Evolutionary conservation across 2,113 vertebrate species (phyloP).

Genomic region (Pheucticus melanocephalus): DNA sequence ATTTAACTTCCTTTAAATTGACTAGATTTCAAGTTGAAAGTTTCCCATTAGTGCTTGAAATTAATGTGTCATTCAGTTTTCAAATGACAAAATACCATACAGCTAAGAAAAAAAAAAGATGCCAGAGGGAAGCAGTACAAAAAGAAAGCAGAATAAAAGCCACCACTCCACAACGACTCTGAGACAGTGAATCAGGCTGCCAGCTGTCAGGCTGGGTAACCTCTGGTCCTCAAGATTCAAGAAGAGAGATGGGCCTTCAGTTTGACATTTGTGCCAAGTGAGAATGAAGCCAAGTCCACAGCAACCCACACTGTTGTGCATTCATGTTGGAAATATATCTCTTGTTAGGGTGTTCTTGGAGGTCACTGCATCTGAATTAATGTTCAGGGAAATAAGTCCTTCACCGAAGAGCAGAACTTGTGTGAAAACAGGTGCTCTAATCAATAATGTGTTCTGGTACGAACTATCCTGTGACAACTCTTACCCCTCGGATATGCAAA

Average conservation of each 20-base stretch:
- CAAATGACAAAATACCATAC: slow-evolving; percentile 42
- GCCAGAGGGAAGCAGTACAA: background rate
- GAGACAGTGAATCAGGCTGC: background rate
- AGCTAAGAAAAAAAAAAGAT: background rate
- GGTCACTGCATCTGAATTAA: background rate
- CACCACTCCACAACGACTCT: background rate
- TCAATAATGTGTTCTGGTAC: background rate
- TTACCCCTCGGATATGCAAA: background rate
- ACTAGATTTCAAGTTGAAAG: slow-evolving; percentile 47
- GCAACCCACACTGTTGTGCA: background rate
- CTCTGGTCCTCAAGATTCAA: background rate
- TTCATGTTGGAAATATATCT: background rate
- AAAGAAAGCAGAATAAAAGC: slow-evolving; percentile 6
- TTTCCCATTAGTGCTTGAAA: slow-evolving; percentile 63
- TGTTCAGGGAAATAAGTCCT: background rate
- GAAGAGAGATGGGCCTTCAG: background rate
- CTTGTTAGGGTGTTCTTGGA: background rate
- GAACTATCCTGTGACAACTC: background rate
- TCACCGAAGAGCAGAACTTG: background rate
- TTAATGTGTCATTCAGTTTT: slow-evolving; percentile 59
- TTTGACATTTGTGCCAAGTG: slow-evolving; percentile 7
- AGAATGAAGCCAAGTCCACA: background rate
- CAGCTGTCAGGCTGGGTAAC: background rate
- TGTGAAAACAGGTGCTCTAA: background rate
- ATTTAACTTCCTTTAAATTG: slow-evolving; percentile 45